Evolutionary conservation across 2,113 vertebrate species (phyloP).

Genomic region (Neogobius melanostomus): DNA sequence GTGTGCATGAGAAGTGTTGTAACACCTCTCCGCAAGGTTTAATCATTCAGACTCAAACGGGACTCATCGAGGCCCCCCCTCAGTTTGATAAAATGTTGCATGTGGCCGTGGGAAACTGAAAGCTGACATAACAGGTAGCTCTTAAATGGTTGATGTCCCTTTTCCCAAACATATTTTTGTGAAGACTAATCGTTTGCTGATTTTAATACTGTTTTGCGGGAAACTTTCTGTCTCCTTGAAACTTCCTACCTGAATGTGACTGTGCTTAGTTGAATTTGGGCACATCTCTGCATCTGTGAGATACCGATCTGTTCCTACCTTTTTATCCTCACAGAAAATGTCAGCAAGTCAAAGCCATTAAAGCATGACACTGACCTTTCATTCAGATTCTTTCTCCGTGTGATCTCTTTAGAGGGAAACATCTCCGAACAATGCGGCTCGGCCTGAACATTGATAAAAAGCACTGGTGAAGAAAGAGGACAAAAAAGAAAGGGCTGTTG

Average conservation of each 20-base stretch:
- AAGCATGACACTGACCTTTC: slow-evolving; percentile 37
- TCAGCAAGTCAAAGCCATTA: slow-evolving; percentile 50
- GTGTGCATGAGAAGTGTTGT: no score
- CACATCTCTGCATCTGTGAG: slow-evolving; percentile 4
- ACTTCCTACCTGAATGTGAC: neutral
- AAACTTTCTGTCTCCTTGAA: neutral
- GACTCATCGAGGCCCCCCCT: no score
- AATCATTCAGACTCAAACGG: no score
- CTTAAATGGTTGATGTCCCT: no score
- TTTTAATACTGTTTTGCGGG: no score
- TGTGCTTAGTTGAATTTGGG: neutral
- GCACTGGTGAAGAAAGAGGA: neutral
- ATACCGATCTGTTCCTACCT: neutral
- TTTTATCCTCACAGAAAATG: slow-evolving; percentile 31
- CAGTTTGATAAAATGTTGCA: no score
- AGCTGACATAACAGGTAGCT: no score
- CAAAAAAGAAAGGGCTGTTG: neutral
- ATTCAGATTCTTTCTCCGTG: slow-evolving; percentile 29
- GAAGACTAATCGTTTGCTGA: no score
- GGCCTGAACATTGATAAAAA: slow-evolving; percentile 12
- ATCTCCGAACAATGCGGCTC: neutral
- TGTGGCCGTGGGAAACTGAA: no score
- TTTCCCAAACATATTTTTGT: no score
- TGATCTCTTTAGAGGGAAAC: slow-evolving; percentile 2
- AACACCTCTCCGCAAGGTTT: no score